These are phyloP conservation scores for Melanotus villosus DNA, from an alignment of 2,888 invertebrate genomes.

Conservation along the genomic window DNA sequence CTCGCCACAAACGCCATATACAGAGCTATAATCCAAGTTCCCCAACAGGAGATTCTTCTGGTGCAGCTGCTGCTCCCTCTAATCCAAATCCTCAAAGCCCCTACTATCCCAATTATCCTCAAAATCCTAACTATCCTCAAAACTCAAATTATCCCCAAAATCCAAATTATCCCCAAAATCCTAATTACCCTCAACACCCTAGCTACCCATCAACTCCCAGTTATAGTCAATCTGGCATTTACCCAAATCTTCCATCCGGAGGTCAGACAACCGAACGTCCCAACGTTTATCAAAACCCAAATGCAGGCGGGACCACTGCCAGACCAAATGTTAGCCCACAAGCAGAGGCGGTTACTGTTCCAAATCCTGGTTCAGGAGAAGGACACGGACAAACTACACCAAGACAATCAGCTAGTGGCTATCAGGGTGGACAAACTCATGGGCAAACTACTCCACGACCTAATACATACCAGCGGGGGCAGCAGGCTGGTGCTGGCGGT, in stretches of 20 bases:
- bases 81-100: slow-evolving; percentile 12
- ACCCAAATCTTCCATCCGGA: slow-evolving; percentile 15
- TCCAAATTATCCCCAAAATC: slow-evolving; percentile 29
- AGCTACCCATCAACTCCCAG: slow-evolving; percentile 53
- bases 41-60: slow-evolving; percentile 19
- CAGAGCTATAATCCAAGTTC: slow-evolving; percentile 31
- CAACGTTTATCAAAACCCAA: slow-evolving; percentile 46
- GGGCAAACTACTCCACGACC: slow-evolving; percentile 60
- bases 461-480: slow-evolving; percentile 50
- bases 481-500: slow-evolving; percentile 59
- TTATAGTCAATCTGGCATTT: slow-evolving; percentile 46
- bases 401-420: slow-evolving; percentile 40
- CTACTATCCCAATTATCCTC: slow-evolving; percentile 10
- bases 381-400: slow-evolving; percentile 60
- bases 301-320: not conserved
- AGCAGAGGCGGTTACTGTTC: slow-evolving; percentile 53
- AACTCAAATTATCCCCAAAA: slow-evolving; percentile 46
- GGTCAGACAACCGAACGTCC: slow-evolving; percentile 61
- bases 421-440: slow-evolving; percentile 45
- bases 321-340: slow-evolving; percentile 44
- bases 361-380: slow-evolving; percentile 53
- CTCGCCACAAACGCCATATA: slow-evolving; percentile 26
- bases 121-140: slow-evolving; percentile 45
- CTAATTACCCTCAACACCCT: slow-evolving; percentile 56
- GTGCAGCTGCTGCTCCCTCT: slow-evolving; percentile 16